phyloP scores from a whole-genome alignment of 2,888 invertebrate species.

The Acleris emargana region DNA sequence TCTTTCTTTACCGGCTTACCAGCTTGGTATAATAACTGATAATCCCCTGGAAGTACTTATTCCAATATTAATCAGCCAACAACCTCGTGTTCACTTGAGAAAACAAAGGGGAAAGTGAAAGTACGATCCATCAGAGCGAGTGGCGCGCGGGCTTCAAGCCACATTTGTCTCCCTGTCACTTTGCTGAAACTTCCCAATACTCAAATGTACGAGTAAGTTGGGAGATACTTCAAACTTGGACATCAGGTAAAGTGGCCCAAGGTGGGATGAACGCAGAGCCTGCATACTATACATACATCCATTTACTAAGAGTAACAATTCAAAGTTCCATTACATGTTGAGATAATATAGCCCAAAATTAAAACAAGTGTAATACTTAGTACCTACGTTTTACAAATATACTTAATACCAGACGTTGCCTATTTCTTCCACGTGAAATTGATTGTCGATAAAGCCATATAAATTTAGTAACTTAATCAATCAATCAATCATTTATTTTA shows the following conservation, averaged over 20 bases:
- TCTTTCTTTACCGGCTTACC: no score
- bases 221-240: constrained; percentile 27
- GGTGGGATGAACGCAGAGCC: background rate
- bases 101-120: constrained; percentile 25
- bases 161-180: constrained; percentile 35
- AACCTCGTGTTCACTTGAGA: constrained; percentile 24
- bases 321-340: no score
- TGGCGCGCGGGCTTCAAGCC: constrained; percentile 23
- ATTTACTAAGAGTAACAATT: no score
- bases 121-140: constrained; percentile 33
- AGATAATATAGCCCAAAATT: no score
- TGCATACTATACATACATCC: background rate
- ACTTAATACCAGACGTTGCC: no score
- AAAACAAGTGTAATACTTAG: no score
- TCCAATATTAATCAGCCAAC: constrained; percentile 25
- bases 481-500: no score
- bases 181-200: constrained; percentile 23
- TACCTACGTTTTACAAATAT: no score
- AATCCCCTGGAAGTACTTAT: constrained; percentile 14
- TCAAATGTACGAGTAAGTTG: constrained; percentile 21
- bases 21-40: background rate
- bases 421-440: no score
- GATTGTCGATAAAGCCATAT: no score
- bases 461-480: no score
- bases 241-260: constrained; percentile 14